Evolutionary conservation across 2,113 vertebrate species (phyloP), one percentile per base, ranked within the genome.

Genomic region (Zapornia atra): DNA sequence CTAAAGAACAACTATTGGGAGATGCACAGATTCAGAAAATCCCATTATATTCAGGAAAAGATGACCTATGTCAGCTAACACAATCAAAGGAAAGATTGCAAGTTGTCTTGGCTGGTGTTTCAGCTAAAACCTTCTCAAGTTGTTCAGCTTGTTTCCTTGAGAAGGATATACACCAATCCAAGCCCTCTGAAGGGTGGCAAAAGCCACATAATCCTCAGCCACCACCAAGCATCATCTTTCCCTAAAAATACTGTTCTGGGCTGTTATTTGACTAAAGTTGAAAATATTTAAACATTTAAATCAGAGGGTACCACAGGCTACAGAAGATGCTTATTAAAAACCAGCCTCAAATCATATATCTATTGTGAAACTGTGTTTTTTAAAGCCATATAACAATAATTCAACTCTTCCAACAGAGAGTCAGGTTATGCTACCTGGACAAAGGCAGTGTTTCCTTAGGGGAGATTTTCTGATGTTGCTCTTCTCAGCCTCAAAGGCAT

Each of bases 251-350:
- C 48, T 72, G 22, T 86, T 92, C 70, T 80, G 60, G 34, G 73
- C 44, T 85, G 40, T 90, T 85, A 64, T 86, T 88, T 88, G 54
- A 77, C 85, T 33, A 93, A 63, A 38, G 56, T 51, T 79, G 72
- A 92, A 51, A 94, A 80, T n/a, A 40, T 87, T 91, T 85, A 94
- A 95, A 80, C n/a, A 40, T 87, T 91, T 82, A 94, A 95, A 94
- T 66, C 59, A 76, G 77, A 85, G n/a, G 28, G 28, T 96, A 92
- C 82, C 91, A 87, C 65, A 61, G 4, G 11, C 63, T 57, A 80
- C 34, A 95, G 81, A 90, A 80, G 40, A 78, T 4, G 16, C 44
- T 88, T 82, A 88, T 94, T 96, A 88, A 71, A 71, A 78, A 73
- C 3, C 61, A 86, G 60, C 92, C 72, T 95, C 91, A 91, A 95